phyloP scores from a whole-genome alignment of 2,888 invertebrate species.

The Ennomos quercinarius region DNA sequence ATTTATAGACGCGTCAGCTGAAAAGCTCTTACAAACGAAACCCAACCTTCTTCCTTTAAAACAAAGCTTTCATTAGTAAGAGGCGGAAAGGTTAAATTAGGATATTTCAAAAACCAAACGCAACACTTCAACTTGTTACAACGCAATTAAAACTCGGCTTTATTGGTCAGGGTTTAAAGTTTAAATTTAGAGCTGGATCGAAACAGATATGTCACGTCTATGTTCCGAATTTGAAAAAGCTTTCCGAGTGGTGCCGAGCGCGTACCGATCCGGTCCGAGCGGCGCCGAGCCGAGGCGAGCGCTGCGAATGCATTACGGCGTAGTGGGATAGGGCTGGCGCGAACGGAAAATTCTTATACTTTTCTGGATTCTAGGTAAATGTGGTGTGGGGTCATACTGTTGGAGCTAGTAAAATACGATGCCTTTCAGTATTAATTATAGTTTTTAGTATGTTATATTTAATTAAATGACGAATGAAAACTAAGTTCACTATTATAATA shows the following conservation, averaged over 20 bases:
- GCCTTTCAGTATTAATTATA: too few relatives aligned
- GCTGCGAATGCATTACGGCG: constrained; percentile 81
- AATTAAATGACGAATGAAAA: too few relatives aligned
- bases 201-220: constrained; percentile 75
- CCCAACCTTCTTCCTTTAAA: constrained; percentile 41
- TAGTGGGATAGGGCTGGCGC: constrained; percentile 69
- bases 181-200: constrained; percentile 42
- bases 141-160: constrained; percentile 42
- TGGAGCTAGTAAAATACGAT: not conserved
- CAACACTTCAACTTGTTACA: constrained; percentile 63
- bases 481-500: too few relatives aligned
- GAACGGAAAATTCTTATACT: constrained; percentile 46
- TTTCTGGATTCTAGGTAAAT: constrained; percentile 12
- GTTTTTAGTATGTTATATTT: too few relatives aligned
- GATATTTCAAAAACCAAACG: constrained; percentile 80
- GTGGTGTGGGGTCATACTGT: constrained; percentile 6
- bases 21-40: constrained; percentile 57
- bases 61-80: constrained; percentile 47
- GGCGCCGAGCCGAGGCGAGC: constrained; percentile 79
- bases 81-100: constrained; percentile 67
- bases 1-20: constrained; percentile 82
- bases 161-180: constrained; percentile 43
- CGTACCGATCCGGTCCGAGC: constrained; percentile 83
- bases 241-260: constrained; percentile 77
- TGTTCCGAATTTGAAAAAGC: constrained; percentile 79